These are phyloP conservation scores for Peromyscus eremicus DNA, from an alignment of 2,797 vertebrate genomes.

Conservation along the genomic window DNA sequence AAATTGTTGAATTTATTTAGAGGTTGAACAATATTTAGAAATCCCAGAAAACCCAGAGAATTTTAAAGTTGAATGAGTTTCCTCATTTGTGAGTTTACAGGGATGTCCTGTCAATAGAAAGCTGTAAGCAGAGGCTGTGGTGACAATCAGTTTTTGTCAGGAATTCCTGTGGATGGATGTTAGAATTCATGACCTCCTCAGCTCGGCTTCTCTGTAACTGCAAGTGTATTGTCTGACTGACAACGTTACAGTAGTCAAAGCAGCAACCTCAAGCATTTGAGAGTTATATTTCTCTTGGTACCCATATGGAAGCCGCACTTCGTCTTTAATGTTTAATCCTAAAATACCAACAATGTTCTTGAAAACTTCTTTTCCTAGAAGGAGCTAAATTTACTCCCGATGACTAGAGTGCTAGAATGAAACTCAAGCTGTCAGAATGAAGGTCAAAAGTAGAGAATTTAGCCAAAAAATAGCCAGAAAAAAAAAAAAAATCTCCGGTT, in stretches of 20 bases:
- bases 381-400: conserved; percentile 52
- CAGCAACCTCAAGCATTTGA: conserved; percentile 28
- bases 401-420: conserved; percentile 14
- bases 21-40: conserved; percentile 44
- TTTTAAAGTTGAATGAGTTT: neutral
- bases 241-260: conserved; percentile 38
- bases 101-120: neutral
- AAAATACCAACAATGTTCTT: conserved; percentile 46
- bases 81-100: neutral
- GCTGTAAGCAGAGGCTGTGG: conserved; percentile 5
- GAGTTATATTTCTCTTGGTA: conserved; percentile 56
- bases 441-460: conserved; percentile 46
- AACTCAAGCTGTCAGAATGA: conserved; percentile 38
- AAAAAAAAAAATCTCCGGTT: neutral
- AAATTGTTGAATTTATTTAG: conserved; percentile 18
- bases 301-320: neutral
- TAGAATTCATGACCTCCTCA: conserved; percentile 42
- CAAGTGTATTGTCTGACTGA: neutral
- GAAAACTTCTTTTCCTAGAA: conserved; percentile 55
- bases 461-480: neutral
- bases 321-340: conserved; percentile 35
- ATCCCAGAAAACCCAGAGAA: conserved; percentile 3
- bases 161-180: neutral
- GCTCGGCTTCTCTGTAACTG: neutral
- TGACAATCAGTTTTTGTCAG: conserved; percentile 40